These are phyloP conservation scores for Danaus plexippus DNA, from an alignment of 1,140 invertebrate species.

Conservation along the genomic window DNA sequence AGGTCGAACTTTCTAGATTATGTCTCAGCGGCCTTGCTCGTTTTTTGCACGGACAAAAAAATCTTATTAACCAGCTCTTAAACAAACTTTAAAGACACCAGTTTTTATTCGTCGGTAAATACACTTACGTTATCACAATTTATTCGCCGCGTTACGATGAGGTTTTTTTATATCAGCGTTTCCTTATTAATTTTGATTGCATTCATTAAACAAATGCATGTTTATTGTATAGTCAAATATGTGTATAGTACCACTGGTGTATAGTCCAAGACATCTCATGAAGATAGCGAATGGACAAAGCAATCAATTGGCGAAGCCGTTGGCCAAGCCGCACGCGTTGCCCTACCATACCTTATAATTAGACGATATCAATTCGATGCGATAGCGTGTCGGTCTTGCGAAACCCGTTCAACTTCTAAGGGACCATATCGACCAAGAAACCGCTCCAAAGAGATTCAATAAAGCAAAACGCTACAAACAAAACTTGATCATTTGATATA, in stretches of 20 bases:
- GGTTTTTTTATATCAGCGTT: not conserved
- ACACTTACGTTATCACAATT: conserved; percentile 4
- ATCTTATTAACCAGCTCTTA: conserved; percentile 16
- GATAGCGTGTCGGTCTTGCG: conserved; percentile 64
- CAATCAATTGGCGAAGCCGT: conserved; percentile 46
- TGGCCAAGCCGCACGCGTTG: conserved; percentile 29
- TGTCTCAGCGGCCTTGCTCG: conserved; percentile 28
- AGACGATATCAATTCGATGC: conserved; percentile 68
- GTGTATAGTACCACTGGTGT: conserved; percentile 8
- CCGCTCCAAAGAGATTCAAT: conserved; percentile 24
- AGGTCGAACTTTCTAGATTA: conserved; percentile 40
- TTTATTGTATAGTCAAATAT: conserved; percentile 2
- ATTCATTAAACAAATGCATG: not conserved
- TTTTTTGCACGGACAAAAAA: conserved; percentile 17
- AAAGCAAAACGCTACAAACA: conserved; percentile 3
- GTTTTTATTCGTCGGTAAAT: conserved; percentile 1
- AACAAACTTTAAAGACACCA: conserved; percentile 4
- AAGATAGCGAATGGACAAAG: conserved; percentile 30
- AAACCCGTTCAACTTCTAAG: conserved; percentile 63
- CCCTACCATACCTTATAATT: conserved; percentile 65
- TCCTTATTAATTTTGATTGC: conserved; percentile 7
- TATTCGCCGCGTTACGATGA: not conserved
- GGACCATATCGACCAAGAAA: conserved; percentile 51
- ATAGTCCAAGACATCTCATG: conserved; percentile 12
- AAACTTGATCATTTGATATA: conserved; percentile 13